Base-by-base conservation (phyloP, 2,888 invertebrate species). In the Chaetogeoica ovagalla region DNA sequence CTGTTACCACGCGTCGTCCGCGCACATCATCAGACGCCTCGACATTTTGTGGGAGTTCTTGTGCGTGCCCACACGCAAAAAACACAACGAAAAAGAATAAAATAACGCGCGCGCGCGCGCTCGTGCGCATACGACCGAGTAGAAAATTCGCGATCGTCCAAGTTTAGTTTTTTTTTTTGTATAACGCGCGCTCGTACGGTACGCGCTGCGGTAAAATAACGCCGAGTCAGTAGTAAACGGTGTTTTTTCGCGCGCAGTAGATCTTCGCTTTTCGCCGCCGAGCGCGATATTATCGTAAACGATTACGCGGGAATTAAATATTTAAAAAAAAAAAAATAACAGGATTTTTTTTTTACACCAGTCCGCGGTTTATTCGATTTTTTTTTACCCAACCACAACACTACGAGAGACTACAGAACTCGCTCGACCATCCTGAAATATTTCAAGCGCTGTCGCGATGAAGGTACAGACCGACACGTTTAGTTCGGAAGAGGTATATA, bases 391-490 rank as follows among this genome's bases (percentile, higher is more conserved):
- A n/a, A n/a, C n/a, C n/a, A n/a, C n/a, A n/a, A n/a, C n/a, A 7
- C 17, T 2, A 7, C 17, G 2, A 60, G 43, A 30, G 94, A 93
- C 87, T 30, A 91, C 94, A 77, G 94, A 93, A 81, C 95, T 95
- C 86, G 88, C 94, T 76, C 91, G 93, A 94, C 93, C 86, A 91
- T 94, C 30, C 30, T 4, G 30, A 30, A 2, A 30, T 4, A 30
- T 4, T 30, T 30, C 30, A 88, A 55, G 93, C 81, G 92, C 94
- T 68, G 91, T 93, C 63, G 92, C 92, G 85, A 92, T 94, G 88
- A 92, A 94, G 87, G 89, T 96, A 81, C 93, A 94, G 83, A 94
- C 94, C 72, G 94, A 94, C 85, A 92, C 92, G 62, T 95, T 94
- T 87, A 94, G 93, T 84, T 92, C 94, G 17, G 94, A 95, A 87